These are phyloP conservation scores for Machimus rusticus DNA, from an alignment of 2,888 invertebrate species.

Conservation along the genomic window DNA sequence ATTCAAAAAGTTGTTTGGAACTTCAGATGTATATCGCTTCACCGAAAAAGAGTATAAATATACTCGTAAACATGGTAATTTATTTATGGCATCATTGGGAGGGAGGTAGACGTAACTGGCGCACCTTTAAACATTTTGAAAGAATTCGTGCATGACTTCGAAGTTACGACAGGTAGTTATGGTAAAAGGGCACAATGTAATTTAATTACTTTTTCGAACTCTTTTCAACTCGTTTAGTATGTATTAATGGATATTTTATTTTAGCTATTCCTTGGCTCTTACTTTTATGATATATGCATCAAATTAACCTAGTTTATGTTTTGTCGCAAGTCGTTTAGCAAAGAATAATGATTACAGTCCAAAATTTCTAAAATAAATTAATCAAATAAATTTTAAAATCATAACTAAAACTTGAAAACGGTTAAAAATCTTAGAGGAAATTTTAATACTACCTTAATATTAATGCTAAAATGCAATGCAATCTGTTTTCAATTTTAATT, in stretches of 20 bases:
- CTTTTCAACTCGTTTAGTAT: neutral
- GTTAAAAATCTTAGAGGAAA: too few species aligned
- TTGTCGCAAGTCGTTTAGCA: too few species aligned
- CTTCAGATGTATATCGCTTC: neutral
- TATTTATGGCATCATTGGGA: neutral
- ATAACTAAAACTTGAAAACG: too few species aligned
- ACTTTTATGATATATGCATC: too few species aligned
- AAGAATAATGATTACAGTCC: too few species aligned
- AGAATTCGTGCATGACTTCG: neutral
- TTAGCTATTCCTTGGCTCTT: too few species aligned
- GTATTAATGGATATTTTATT: neutral
- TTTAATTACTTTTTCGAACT: neutral
- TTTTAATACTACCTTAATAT: too few species aligned
- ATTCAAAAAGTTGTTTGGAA: neutral
- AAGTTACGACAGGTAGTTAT: neutral
- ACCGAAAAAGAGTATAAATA: neutral
- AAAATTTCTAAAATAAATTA: too few species aligned
- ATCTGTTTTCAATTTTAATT: too few species aligned
- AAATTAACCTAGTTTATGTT: too few species aligned
- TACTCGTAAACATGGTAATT: neutral
- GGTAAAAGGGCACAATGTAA: neutral
- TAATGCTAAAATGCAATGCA: too few species aligned
- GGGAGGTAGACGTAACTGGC: neutral
- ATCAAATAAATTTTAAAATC: too few species aligned
- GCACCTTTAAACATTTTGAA: neutral